Percentiles rank a stretch among this genome's conserved stretches.
Conservation (phyloP, 2,113 vertebrate species). For the Gambusia affinis region DNA sequence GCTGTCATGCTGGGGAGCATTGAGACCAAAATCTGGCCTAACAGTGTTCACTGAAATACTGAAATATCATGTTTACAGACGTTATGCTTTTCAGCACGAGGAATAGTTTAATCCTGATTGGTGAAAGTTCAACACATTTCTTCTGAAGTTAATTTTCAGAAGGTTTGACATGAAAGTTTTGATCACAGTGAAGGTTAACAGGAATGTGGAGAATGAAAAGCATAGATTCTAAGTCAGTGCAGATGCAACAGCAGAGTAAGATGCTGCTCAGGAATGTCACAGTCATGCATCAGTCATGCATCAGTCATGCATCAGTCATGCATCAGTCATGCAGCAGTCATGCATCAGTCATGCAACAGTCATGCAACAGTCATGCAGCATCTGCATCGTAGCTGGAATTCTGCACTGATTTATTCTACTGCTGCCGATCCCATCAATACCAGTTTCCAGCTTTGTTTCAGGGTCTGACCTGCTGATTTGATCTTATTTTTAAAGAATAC, state of each 20-base stretch:
- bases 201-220: slow-evolving; percentile 59
- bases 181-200: background rate
- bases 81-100: background rate
- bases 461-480: too few relatives aligned
- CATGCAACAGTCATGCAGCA: background rate
- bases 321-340: too few relatives aligned
- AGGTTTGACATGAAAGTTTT: background rate
- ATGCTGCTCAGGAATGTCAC: slow-evolving; percentile 3
- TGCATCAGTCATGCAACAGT: too few relatives aligned
- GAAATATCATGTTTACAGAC: background rate
- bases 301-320: too few relatives aligned
- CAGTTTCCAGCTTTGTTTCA: too few relatives aligned
- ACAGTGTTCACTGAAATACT: background rate
- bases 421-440: too few relatives aligned
- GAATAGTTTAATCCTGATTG: too few relatives aligned
- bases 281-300: background rate
- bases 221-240: slow-evolving; percentile 35
- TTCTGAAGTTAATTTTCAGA: background rate
- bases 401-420: background rate
- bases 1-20: slow-evolving; percentile 20
- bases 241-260: slow-evolving; percentile 58
- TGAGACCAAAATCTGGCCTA: background rate
- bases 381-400: slow-evolving; percentile 12
- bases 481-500: too few relatives aligned
- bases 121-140: background rate